phyloP scores from a whole-genome alignment of 2,888 invertebrate species.

The Galerucella pusilla region DNA sequence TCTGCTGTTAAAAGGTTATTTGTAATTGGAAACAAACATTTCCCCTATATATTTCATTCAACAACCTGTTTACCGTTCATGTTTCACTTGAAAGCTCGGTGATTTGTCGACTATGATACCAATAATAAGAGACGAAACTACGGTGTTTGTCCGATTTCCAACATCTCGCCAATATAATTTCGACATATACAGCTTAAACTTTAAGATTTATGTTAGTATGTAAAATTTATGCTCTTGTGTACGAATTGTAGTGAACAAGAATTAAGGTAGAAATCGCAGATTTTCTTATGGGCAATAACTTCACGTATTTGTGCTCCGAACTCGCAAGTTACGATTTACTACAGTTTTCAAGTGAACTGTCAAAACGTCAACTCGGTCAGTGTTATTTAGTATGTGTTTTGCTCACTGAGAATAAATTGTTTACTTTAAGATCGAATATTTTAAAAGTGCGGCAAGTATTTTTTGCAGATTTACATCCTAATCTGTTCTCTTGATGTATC shows the following conservation, averaged over 20 bases:
- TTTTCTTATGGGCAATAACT: not conserved
- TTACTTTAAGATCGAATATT: too few species aligned
- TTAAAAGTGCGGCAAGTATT: too few species aligned
- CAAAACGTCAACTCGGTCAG: not conserved
- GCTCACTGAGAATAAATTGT: too few species aligned
- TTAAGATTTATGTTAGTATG: conserved; percentile 33
- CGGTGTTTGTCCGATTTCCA: conserved; percentile 34
- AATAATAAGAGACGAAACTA: conserved; percentile 27
- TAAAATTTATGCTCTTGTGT: conserved; percentile 36
- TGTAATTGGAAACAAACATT: not conserved
- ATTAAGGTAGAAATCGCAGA: not conserved
- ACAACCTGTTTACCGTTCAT: conserved; percentile 2
- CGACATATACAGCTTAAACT: conserved; percentile 30
- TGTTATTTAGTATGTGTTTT: too few species aligned
- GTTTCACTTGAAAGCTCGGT: not conserved
- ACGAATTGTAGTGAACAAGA: not conserved
- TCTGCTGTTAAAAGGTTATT: not conserved
- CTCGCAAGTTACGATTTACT: not conserved
- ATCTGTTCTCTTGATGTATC: too few species aligned
- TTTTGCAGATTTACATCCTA: too few species aligned
- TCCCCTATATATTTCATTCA: not conserved
- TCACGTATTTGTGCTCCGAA: not conserved
- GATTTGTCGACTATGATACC: conserved; percentile 27
- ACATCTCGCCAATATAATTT: conserved; percentile 31
- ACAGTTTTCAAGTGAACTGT: not conserved